These are phyloP conservation scores for Gymnorhina tibicen DNA, from an alignment of 2,113 vertebrate genomes.

Conservation along the genomic window DNA sequence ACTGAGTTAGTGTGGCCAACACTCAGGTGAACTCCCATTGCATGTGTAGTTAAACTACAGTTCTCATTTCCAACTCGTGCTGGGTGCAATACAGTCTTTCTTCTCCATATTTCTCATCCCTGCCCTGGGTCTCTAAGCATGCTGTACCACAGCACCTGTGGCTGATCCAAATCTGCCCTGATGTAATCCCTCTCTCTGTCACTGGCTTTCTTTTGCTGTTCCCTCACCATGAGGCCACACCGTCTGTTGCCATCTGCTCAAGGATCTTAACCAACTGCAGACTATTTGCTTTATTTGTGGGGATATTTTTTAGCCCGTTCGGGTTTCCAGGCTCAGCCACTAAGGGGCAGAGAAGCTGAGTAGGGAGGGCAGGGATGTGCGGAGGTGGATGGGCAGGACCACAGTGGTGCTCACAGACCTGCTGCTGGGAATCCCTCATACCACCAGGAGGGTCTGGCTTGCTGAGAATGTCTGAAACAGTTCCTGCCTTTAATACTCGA, in stretches of 20 bases:
- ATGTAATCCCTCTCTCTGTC: neutral
- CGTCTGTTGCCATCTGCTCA: neutral
- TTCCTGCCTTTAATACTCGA: neutral
- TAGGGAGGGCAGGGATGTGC: accelerated
- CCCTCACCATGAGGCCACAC: neutral
- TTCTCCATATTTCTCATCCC: neutral
- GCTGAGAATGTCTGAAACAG: neutral
- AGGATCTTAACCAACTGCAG: neutral
- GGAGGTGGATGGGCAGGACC: neutral
- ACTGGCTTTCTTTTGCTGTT: neutral
- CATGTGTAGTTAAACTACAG: neutral
- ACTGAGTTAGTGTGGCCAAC: neutral
- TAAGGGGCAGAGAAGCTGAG: neutral
- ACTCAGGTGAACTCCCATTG: neutral
- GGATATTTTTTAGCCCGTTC: neutral
- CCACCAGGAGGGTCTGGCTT: neutral
- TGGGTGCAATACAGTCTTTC: neutral
- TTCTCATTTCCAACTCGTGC: neutral
- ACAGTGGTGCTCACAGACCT: neutral
- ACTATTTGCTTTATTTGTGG: neutral
- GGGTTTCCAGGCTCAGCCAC: neutral
- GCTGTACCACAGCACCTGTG: neutral
- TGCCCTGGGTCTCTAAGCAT: neutral
- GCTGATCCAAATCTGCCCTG: neutral
- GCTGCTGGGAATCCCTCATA: neutral